A percentile compares a stretch with the other conserved stretches of the same genome.
Conservation (phyloP, 2,888 invertebrate species). For the Aricia artaxerxes region DNA sequence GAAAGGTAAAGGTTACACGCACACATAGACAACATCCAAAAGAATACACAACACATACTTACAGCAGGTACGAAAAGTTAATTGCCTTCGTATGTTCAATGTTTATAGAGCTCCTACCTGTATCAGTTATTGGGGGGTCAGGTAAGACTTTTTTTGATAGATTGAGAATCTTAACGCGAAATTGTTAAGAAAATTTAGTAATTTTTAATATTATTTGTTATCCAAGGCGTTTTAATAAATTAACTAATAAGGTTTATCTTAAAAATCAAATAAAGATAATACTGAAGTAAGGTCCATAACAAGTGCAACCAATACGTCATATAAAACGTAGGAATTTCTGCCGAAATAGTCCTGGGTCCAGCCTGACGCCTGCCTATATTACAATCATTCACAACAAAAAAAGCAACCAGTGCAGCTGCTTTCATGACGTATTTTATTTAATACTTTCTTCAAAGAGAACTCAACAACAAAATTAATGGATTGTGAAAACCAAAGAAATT, state of each 20-base stretch:
- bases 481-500: background rate
- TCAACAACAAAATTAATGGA: background rate
- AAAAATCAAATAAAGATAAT: background rate
- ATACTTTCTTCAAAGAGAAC: background rate
- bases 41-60: conserved; percentile 51
- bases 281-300: background rate
- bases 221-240: background rate
- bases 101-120: conserved; percentile 72
- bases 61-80: conserved; percentile 74
- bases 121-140: conserved; percentile 45
- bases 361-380: too few species aligned
- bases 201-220: background rate
- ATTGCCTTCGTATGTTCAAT: conserved; percentile 78
- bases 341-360: too few species aligned
- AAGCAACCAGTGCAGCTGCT: too few species aligned
- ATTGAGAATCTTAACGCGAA: conserved; percentile 12
- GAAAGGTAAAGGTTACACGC: conserved; percentile 36
- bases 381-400: too few species aligned
- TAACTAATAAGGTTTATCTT: background rate
- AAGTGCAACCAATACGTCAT: background rate
- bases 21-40: conserved; percentile 40
- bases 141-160: conserved; percentile 42
- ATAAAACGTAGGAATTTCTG: too few species aligned
- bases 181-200: background rate
- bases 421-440: background rate